Conservation (phyloP, 2,113 vertebrate genomes). For the Rattus rattus region DNA sequence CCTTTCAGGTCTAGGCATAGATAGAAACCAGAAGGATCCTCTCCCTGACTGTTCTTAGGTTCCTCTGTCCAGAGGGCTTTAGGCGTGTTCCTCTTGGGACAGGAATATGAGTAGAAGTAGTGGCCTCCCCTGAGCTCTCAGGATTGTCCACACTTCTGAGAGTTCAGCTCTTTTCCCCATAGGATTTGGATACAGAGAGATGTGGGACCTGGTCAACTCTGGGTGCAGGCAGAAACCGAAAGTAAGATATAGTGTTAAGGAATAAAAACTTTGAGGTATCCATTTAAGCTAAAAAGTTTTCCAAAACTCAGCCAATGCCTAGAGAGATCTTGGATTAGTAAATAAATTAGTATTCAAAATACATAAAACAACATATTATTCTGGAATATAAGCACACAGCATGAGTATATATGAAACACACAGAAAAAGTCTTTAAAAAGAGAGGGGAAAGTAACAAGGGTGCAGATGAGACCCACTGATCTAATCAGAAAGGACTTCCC, state of each 20-base stretch:
- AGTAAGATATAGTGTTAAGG: background rate
- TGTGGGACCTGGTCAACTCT: too few relatives aligned
- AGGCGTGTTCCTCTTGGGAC: too few relatives aligned
- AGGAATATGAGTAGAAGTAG: too few relatives aligned
- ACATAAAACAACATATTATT: background rate
- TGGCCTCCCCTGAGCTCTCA: too few relatives aligned
- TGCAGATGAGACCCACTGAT: background rate
- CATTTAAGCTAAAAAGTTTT: background rate
- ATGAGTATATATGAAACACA: background rate
- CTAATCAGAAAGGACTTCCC: background rate
- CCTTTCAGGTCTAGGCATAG: too few relatives aligned
- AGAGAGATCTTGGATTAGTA: background rate
- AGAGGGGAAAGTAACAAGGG: background rate
- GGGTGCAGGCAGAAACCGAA: too few relatives aligned
- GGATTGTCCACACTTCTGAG: too few relatives aligned
- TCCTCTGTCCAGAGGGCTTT: too few relatives aligned
- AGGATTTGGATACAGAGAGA: too few relatives aligned
- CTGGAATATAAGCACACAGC: conserved; percentile 3
- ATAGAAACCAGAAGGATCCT: too few relatives aligned
- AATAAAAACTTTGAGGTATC: background rate
- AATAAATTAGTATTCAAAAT: background rate
- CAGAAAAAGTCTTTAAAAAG: background rate
- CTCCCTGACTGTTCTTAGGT: too few relatives aligned
- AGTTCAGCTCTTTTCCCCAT: too few relatives aligned
- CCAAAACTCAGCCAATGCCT: background rate